Base-by-base conservation (phyloP, 2,113 vertebrate genomes). In the Corapipo altera region DNA sequence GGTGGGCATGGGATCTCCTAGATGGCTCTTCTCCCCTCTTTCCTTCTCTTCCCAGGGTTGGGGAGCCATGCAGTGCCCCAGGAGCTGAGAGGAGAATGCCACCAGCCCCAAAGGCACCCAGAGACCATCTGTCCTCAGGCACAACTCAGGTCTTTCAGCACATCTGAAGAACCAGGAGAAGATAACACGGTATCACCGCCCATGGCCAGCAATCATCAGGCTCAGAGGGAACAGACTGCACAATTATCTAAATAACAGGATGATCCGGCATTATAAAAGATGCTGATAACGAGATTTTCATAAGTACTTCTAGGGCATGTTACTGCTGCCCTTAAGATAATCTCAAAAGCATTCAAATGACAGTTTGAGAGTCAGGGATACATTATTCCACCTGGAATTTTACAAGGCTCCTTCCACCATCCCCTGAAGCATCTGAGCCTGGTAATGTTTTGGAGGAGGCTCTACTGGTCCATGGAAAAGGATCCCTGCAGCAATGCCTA, bases 181-280 rank as follows among this genome's bases (percentile, higher is more conserved):
- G 66, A 12, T 8, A 8, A 16, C 2, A 2, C 1, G 0, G 18
- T 8, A 27, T 19, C 43, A 1, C 5, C 41, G 44, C 19, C 65
- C 39, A 23, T 2, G 6, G 52, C 51, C 72, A 35, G 72, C 59
- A 33, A 51, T 27, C 83, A 72, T 48, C 64, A 48, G 30, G 17
- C 30, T 65, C 72, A 43, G 43, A 84, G 33, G 43, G 75, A 86
- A 15, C 59, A 86, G 74, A 2, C 10, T 20, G 67, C 64, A 17
- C 78, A 39, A 33, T 37, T n/a, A 26, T 2, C 89, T 62, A 33
- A 58, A 74, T 7, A 66, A 12, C 6, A 2, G n/a, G 66, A 85
- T 73, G 64, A 93, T 35, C 58, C 11, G 0, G 2, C 57, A 24
- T 76, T 80, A 62, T 35, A 6, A 62, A 32, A 74, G 59, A 27